Base-by-base conservation (phyloP, 2,797 vertebrate genomes). In the Hapalemur alaotrensis region DNA sequence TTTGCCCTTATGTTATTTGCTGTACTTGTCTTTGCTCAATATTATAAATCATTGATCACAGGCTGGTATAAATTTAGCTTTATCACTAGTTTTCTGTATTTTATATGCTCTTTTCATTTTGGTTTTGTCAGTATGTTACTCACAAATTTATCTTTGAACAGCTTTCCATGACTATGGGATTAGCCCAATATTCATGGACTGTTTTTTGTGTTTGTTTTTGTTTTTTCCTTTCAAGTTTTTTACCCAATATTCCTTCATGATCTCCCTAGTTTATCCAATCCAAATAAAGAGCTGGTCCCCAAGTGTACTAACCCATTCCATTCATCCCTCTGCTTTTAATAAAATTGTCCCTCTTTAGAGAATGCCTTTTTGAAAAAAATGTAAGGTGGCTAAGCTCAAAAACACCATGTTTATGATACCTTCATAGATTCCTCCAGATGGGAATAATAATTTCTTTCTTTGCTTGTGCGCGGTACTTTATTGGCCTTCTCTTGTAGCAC, bases 121-220 rank as follows among this genome's bases (percentile, higher is more conserved):
- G 46, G 13, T 63, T 86, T 94, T 57, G 1, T 83, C 67, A 80
- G 57, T 92, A 87, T 69, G 35, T 57, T 95, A 1, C 35, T 81
- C 46, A 30, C 52, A 63, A 88, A 84, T 94, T 96, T 92, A 79
- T 59, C 43, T 94, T 63, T 23, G 9, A 79, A 81, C n/a, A 85
- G 6, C 35, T 83, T 95, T 48, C 72, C 46, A 7, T 32, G 11
- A 43, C 52, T 81, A 1, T 52, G 17, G 28, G 50, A 69, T 57
- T 35, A 65, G 9, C 25, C 23, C 87, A 28, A 17, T 61, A 76
- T 30, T 17, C 4, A 2, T 43, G 17, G 17, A 10, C 30, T 14
- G 69, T 46, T 67, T 32, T 14, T 57, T 48, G 65, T 57, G 41
- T 41, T 46, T 41, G 11, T 41, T 41, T 41, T 41, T 46, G 4